phyloP scores from a whole-genome alignment of 2,797 vertebrate species.

The Fistularia commersonii region DNA sequence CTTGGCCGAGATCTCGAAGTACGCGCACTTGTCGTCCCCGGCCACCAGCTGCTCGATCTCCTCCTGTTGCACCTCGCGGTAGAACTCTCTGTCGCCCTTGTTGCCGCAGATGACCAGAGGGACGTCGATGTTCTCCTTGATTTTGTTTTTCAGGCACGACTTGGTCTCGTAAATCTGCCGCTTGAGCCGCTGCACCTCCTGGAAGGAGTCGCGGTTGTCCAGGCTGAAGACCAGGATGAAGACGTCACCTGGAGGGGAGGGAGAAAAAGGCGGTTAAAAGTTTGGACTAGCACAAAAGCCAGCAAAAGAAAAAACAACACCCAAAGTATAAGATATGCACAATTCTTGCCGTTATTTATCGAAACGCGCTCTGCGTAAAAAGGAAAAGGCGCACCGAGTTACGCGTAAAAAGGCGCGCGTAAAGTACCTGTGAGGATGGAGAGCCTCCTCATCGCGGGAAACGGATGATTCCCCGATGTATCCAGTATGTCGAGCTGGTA shows the following conservation, averaged over 20 bases:
- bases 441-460: slow-evolving; percentile 95
- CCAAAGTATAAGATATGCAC: too few species aligned
- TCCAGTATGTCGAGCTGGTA: slow-evolving; percentile 97
- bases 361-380: too few species aligned
- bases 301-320: too few species aligned
- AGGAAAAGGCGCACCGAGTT: too few species aligned
- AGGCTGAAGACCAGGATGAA: slow-evolving; percentile 97
- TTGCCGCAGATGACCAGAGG: slow-evolving; percentile 96
- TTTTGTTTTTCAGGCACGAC: slow-evolving; percentile 93
- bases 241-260: slow-evolving; percentile 80
- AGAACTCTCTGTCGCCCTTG: slow-evolving; percentile 89
- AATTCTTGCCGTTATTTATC: too few species aligned
- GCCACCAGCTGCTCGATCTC: slow-evolving; percentile 89
- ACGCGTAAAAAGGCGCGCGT: slow-evolving; percentile 1
- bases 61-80: slow-evolving; percentile 84
- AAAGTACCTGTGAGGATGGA: slow-evolving; percentile 93
- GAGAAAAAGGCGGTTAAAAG: background rate
- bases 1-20: slow-evolving; percentile 96
- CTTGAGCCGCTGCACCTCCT: slow-evolving; percentile 92
- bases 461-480: slow-evolving; percentile 94
- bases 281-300: background rate
- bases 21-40: slow-evolving; percentile 86
- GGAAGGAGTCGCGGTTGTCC: slow-evolving; percentile 94
- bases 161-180: slow-evolving; percentile 96
- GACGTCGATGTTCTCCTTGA: slow-evolving; percentile 90